phyloP scores from a whole-genome alignment of 64 coral and sea anemone genomes.

The Pocillopora damicornis region DNA sequence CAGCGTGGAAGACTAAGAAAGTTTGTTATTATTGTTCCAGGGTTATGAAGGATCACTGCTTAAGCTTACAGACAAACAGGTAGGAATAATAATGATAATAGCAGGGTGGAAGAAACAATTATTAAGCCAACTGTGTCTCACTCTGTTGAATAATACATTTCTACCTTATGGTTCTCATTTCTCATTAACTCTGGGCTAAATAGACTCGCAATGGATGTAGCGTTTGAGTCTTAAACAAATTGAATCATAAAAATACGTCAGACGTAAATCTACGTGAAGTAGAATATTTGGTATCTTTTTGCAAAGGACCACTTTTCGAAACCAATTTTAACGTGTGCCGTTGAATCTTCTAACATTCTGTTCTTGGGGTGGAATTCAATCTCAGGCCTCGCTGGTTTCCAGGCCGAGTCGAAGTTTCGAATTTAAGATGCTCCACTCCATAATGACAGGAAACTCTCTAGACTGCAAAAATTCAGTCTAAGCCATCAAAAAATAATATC shows the following conservation, averaged over 20 bases:
- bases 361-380: not conserved
- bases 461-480: not conserved
- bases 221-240: no score
- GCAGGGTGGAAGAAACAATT: slow-evolving; percentile 23
- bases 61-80: slow-evolving; percentile 96
- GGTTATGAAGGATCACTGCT: slow-evolving; percentile 90
- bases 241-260: no score
- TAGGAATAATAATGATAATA: slow-evolving; percentile 14
- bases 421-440: no score
- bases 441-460: not conserved
- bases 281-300: no score
- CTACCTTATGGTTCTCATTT: not conserved
- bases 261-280: no score
- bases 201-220: not conserved
- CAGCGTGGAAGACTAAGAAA: not conserved
- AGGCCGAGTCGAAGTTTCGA: no score
- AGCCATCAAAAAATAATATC: not conserved
- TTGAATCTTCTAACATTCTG: not conserved
- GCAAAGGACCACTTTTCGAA: no score
- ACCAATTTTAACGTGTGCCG: not conserved
- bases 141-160: slow-evolving; percentile 1
- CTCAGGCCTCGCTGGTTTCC: not conserved
- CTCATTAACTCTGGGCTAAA: not conserved
- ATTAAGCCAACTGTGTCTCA: not conserved
- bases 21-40: slow-evolving; percentile 54